Percentiles rank a stretch among this genome's conserved stretches.
Evolutionary conservation across 1,140 invertebrate species (phyloP).

Genomic region (Andricus grossulariae): DNA sequence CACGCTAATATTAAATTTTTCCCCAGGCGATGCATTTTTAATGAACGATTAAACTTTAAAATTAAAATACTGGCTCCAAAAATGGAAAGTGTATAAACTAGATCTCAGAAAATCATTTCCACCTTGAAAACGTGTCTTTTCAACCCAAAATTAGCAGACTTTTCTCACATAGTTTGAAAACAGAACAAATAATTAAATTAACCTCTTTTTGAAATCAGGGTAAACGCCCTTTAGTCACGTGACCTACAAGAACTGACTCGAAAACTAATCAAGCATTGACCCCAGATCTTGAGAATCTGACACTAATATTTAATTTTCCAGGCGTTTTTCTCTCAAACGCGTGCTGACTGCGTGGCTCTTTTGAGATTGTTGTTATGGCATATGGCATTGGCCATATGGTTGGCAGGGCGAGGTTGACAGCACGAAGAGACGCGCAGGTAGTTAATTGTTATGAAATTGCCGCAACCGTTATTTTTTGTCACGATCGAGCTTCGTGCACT

Average conservation of each 20-base stretch:
- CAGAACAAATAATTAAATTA: not conserved
- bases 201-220: not conserved
- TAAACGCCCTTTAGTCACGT: constrained; percentile 28
- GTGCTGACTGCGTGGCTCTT: constrained; percentile 1
- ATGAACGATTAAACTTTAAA: no score
- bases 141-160: not conserved
- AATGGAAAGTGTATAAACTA: no score
- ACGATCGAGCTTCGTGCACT: constrained; percentile 61
- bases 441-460: not conserved
- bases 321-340: no score
- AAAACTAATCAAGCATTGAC: no score
- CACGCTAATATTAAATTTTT: no score
- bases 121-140: no score
- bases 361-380: constrained; percentile 6
- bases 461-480: not conserved
- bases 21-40: no score
- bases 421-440: not conserved
- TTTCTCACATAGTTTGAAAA: not conserved
- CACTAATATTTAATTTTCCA: no score
- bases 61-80: no score
- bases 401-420: not conserved
- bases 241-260: not conserved
- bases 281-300: no score
- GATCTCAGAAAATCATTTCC: no score
- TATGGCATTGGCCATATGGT: constrained; percentile 2